phyloP scores from a whole-genome alignment of 2,888 invertebrate species.

The Spodoptera picta region DNA sequence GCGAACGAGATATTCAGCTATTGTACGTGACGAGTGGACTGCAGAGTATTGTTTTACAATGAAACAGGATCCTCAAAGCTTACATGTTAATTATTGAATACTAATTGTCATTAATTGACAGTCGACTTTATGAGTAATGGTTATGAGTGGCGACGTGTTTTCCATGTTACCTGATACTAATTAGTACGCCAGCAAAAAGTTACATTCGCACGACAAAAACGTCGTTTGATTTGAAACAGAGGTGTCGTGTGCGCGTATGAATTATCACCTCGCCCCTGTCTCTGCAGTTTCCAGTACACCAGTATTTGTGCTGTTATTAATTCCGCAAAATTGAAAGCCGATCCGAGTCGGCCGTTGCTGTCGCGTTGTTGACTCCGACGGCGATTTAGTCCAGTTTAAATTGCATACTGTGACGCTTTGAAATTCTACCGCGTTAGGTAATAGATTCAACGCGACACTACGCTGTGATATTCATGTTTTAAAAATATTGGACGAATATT shows the following conservation, averaged over 20 bases:
- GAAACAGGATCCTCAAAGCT: slow-evolving; percentile 9
- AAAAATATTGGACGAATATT: slow-evolving; percentile 36
- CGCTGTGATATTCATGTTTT: slow-evolving; percentile 30
- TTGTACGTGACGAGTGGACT: slow-evolving; percentile 6
- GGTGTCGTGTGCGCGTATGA: slow-evolving; percentile 56
- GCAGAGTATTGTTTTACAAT: slow-evolving; percentile 14
- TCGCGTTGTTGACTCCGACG: slow-evolving; percentile 57
- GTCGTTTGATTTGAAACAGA: slow-evolving; percentile 42
- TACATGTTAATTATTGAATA: slow-evolving; percentile 6
- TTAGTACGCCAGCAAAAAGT: slow-evolving; percentile 34
- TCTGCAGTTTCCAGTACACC: slow-evolving; percentile 47
- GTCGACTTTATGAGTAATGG: slow-evolving; percentile 22
- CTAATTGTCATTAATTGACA: slow-evolving; percentile 14
- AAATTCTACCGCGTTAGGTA: slow-evolving; percentile 56
- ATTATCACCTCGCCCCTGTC: slow-evolving; percentile 56
- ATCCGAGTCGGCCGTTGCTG: slow-evolving; percentile 63
- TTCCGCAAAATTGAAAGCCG: slow-evolving; percentile 79
- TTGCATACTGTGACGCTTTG: slow-evolving; percentile 61
- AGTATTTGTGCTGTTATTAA: slow-evolving; percentile 76
- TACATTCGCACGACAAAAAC: slow-evolving; percentile 40
- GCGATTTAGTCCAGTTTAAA: slow-evolving; percentile 62
- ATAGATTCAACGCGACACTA: slow-evolving; percentile 41
- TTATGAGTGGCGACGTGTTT: slow-evolving; percentile 31
- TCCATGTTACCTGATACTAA: slow-evolving; percentile 36
- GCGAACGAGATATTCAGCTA: not conserved